Conservation (phyloP, 2,113 vertebrate species). For the Myiopsitta monachus region DNA sequence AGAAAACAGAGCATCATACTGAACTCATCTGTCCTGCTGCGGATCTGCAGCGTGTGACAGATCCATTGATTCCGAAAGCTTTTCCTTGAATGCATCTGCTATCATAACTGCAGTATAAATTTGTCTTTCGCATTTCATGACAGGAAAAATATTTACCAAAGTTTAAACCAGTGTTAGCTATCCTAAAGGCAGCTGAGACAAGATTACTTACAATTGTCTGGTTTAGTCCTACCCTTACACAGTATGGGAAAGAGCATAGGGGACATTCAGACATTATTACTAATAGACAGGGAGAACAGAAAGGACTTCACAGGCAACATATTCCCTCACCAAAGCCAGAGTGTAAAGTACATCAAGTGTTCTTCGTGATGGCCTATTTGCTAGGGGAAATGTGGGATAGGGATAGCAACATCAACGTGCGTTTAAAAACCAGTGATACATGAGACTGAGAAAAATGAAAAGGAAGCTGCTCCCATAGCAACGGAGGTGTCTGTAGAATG, state of each 20-base stretch:
- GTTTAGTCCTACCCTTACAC: background rate
- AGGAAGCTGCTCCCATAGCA: background rate
- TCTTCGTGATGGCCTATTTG: no score
- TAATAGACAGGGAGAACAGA: background rate
- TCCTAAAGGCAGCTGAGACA: background rate
- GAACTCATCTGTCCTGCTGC: background rate
- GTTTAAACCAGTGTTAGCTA: background rate
- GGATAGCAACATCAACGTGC: rapidly evolving
- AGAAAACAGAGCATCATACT: background rate
- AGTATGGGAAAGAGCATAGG: background rate
- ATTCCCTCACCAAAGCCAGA: background rate
- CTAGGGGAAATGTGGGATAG: background rate
- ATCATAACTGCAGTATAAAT: background rate
- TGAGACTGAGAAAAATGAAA: rapidly evolving
- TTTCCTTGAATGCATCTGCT: background rate
- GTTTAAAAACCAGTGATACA: background rate
- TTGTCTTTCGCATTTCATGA: background rate
- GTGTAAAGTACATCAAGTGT: background rate
- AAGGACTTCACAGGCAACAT: background rate
- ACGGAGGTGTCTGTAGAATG: background rate
- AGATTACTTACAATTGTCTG: background rate
- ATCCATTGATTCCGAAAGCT: background rate
- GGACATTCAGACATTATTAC: background rate
- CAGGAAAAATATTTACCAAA: background rate
- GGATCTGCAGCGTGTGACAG: background rate